phyloP scores from a whole-genome alignment of 2,888 invertebrate species.

The Volucella inflata region DNA sequence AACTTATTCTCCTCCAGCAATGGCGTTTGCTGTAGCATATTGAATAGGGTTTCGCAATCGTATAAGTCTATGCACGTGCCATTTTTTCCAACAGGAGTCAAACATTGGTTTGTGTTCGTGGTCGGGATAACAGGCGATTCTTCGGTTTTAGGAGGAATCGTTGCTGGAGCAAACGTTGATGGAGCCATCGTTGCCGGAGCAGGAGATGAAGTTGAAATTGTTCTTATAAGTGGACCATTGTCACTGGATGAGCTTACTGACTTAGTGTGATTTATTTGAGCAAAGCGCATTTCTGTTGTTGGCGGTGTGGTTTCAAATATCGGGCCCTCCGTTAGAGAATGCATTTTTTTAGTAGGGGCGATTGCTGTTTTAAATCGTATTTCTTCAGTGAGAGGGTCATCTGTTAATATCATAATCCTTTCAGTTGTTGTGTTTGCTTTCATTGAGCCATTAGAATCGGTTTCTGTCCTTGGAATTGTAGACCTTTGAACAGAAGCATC shows the following conservation, averaged over 20 bases:
- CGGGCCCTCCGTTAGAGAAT: too few species aligned
- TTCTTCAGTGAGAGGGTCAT: neutral
- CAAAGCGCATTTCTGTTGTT: too few species aligned
- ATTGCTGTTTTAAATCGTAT: neutral
- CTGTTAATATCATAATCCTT: neutral
- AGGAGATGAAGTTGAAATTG: neutral
- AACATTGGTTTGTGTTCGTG: neutral
- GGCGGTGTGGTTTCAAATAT: too few species aligned
- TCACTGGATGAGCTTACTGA: too few species aligned
- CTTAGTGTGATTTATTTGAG: too few species aligned
- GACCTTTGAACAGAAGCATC: too few species aligned
- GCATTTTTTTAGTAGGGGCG: too few species aligned
- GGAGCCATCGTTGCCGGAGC: neutral
- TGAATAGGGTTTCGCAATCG: slow-evolving; percentile 7
- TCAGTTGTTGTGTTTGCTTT: too few species aligned
- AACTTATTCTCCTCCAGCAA: slow-evolving; percentile 36
- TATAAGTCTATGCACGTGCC: slow-evolving; percentile 27
- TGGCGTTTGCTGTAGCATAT: neutral
- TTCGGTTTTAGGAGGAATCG: neutral
- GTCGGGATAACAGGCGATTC: neutral
- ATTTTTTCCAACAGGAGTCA: slow-evolving; percentile 38
- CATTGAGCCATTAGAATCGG: too few species aligned
- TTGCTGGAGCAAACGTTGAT: neutral
- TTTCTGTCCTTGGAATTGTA: too few species aligned
- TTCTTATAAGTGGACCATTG: too few species aligned